phyloP scores from a whole-genome alignment of 2,888 invertebrate genomes.

The Drosophila neotestacea region DNA sequence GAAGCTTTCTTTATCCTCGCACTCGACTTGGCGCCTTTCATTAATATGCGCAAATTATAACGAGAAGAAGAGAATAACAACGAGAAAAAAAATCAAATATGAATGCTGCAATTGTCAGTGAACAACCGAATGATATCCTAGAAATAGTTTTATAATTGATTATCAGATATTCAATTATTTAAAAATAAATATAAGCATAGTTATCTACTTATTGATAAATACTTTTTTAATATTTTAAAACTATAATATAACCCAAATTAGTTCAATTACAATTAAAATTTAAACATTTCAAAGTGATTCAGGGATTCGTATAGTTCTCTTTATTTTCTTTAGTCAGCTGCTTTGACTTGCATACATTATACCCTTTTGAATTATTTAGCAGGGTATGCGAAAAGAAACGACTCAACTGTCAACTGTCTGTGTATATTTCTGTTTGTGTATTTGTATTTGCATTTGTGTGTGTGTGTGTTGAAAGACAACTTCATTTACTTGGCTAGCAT shows the following conservation, averaged over 20 bases:
- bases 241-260: too few species aligned
- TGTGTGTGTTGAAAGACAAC: conserved; percentile 55
- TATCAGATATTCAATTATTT: too few species aligned
- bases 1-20: conserved; percentile 27
- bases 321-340: too few species aligned
- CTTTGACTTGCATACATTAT: background rate
- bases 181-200: too few species aligned
- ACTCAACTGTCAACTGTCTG: conserved; percentile 31
- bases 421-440: conserved; percentile 8
- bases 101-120: background rate
- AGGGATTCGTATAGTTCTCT: too few species aligned
- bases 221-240: too few species aligned
- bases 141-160: background rate
- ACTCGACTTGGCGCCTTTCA: conserved; percentile 40
- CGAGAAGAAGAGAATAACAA: conserved; percentile 20
- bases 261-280: too few species aligned
- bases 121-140: background rate
- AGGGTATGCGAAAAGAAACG: conserved; percentile 10
- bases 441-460: conserved; percentile 24
- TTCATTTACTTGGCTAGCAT: conserved; percentile 60
- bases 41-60: conserved; percentile 63
- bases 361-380: background rate
- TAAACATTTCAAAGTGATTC: too few species aligned
- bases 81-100: conserved; percentile 4
- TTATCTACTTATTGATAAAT: too few species aligned